phyloP scores from a whole-genome alignment of 1,140 invertebrate genomes.

The Drosophila obscura region DNA sequence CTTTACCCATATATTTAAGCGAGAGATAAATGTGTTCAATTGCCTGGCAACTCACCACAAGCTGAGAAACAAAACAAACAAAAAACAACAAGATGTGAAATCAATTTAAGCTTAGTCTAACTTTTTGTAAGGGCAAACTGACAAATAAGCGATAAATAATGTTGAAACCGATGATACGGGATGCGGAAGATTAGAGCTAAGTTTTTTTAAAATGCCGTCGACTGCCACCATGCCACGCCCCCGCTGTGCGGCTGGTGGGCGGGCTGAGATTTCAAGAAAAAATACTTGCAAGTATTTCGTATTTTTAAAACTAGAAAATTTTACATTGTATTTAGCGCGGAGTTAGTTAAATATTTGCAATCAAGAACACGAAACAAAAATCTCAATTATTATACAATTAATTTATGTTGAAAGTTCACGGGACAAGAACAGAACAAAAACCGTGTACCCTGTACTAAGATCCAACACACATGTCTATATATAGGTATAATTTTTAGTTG shows the following conservation, averaged over 20 bases:
- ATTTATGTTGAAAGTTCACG: slow-evolving; percentile 29
- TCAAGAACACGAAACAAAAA: slow-evolving; percentile 38
- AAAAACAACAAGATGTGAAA: slow-evolving; percentile 1
- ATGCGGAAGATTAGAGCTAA: slow-evolving; percentile 58
- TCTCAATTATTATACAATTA: slow-evolving; percentile 56
- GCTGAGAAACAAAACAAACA: slow-evolving; percentile 35
- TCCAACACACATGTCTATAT: slow-evolving; percentile 24
- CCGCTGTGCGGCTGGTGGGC: slow-evolving; percentile 1
- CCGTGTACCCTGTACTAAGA: slow-evolving; percentile 36
- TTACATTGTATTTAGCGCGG: slow-evolving; percentile 73
- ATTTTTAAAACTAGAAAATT: slow-evolving; percentile 72
- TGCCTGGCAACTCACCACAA: slow-evolving; percentile 44
- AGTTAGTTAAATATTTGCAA: slow-evolving; percentile 78
- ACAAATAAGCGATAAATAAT: slow-evolving; percentile 59
- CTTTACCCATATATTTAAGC: slow-evolving; percentile 56
- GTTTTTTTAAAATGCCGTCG: slow-evolving; percentile 48
- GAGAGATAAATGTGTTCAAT: slow-evolving; percentile 50
- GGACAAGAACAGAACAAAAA: slow-evolving; percentile 7
- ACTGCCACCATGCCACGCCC: slow-evolving; percentile 17
- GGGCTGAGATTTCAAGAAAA: slow-evolving; percentile 60
- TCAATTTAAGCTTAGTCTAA: slow-evolving; percentile 58
- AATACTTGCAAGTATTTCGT: slow-evolving; percentile 53
- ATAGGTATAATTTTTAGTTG: slow-evolving; percentile 25
- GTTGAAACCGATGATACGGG: slow-evolving; percentile 29
- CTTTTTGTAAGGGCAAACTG: slow-evolving; percentile 66